Percentiles rank a stretch among this genome's conserved stretches.
Conservation (phyloP, 2,888 invertebrate genomes). For the Thera obeliscata region DNA sequence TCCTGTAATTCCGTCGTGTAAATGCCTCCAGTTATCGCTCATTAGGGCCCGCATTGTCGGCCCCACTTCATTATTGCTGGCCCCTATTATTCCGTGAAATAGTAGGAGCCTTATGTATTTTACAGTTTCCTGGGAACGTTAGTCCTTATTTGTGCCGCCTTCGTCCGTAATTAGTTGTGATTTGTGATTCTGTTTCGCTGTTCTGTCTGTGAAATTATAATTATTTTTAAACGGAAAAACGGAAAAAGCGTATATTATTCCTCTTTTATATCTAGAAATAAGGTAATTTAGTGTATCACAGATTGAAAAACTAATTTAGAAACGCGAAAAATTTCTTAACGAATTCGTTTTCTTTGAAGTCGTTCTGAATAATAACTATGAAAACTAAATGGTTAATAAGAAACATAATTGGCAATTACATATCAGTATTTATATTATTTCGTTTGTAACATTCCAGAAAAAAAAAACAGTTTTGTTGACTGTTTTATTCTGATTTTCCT, state of each 20-base stretch:
- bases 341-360: no score
- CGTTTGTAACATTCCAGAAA: no score
- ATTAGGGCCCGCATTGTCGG: constrained; percentile 55
- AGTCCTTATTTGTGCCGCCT: constrained; percentile 40
- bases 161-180: constrained; percentile 38
- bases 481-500: no score
- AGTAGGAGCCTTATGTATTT: constrained; percentile 34
- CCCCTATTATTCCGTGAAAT: constrained; percentile 40
- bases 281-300: no score
- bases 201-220: neutral
- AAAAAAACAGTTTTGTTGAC: no score
- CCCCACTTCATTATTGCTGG: constrained; percentile 51
- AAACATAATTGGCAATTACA: no score
- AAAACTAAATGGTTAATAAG: no score
- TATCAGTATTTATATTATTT: no score
- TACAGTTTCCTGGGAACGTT: constrained; percentile 38
- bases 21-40: constrained; percentile 53
- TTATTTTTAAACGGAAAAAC: neutral
- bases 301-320: no score
- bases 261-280: no score
- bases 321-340: no score
- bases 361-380: no score
- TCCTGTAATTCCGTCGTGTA: constrained; percentile 48
- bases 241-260: neutral
- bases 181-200: constrained; percentile 34